A percentile compares a stretch with the other conserved stretches of the same genome.
Evolutionary conservation across 2,888 invertebrate genomes (phyloP).

Genomic region (Sicus ferrugineus): DNA sequence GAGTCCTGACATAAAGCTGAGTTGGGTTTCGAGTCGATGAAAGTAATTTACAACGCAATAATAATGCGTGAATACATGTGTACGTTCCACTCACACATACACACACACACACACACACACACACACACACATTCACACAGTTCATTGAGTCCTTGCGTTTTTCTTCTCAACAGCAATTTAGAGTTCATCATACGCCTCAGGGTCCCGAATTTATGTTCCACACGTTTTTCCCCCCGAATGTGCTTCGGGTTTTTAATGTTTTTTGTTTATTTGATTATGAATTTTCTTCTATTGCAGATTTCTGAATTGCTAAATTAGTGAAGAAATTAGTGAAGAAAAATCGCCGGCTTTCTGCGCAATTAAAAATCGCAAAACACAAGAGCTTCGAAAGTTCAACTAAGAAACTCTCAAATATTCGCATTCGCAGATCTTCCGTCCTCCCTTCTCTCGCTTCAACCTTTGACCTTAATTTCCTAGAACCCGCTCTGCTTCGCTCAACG

Average conservation of each 20-base stretch:
- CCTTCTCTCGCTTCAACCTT: neutral
- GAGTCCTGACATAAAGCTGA: neutral
- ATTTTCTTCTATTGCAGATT: no score
- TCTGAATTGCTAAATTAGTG: no score
- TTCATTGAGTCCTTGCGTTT: neutral
- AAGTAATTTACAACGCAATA: neutral
- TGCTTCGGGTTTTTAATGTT: neutral
- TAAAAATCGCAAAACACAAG: no score
- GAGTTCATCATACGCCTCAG: neutral
- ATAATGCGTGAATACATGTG: neutral
- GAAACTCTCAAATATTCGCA: no score
- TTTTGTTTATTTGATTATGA: neutral
- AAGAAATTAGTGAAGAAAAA: no score
- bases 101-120: neutral
- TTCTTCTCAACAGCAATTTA: neutral
- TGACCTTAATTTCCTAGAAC: neutral
- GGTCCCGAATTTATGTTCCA: neutral
- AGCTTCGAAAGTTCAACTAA: no score
- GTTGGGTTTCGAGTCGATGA: neutral
- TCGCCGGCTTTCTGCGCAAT: no score
- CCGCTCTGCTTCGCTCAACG: neutral
- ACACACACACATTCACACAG: neutral
- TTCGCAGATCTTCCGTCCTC: neutral
- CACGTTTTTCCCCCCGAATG: neutral
- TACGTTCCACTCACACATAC: neutral